Percentiles rank a stretch among this genome's conserved stretches.
phyloP scores from a whole-genome alignment of 1,140 invertebrate species.

The Anoplolepis gracilipes region DNA sequence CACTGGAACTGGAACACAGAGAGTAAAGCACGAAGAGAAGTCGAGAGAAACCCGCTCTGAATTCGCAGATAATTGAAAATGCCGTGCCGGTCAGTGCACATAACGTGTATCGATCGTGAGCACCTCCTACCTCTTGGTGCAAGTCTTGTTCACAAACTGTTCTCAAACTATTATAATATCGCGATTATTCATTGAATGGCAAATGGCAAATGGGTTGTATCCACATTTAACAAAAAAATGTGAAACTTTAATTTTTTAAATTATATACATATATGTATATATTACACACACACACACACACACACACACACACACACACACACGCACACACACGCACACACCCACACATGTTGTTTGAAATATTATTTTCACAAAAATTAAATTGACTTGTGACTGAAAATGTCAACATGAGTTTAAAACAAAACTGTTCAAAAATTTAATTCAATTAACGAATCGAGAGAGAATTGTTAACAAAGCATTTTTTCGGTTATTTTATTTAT shows the following conservation, averaged over 20 bases:
- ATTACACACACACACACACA: too few species aligned
- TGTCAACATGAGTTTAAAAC: not conserved
- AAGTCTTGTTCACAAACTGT: not conserved
- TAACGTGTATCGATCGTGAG: slow-evolving; percentile 61
- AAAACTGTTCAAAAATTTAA: not conserved
- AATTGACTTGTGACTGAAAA: not conserved
- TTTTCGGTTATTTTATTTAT: not conserved
- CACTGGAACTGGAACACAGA: not conserved
- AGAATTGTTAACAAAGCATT: not conserved
- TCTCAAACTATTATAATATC: slow-evolving; percentile 30
- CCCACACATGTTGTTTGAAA: not conserved
- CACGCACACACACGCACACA: too few species aligned
- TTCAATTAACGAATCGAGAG: not conserved
- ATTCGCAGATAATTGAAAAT: slow-evolving; percentile 62
- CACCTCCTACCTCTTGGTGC: not conserved
- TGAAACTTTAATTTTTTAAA: not conserved
- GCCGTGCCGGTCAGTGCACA: slow-evolving; percentile 50
- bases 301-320: too few species aligned
- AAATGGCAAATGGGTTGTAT: too few species aligned
- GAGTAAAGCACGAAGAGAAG: not conserved
- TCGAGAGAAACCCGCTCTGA: slow-evolving; percentile 32
- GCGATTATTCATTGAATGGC: slow-evolving; percentile 41
- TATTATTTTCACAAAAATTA: not conserved
- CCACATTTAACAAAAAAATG: not conserved
- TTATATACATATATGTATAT: not conserved